Evolutionary conservation across 1,140 invertebrate genomes (phyloP).

Genomic region (Gerris buenoi): DNA sequence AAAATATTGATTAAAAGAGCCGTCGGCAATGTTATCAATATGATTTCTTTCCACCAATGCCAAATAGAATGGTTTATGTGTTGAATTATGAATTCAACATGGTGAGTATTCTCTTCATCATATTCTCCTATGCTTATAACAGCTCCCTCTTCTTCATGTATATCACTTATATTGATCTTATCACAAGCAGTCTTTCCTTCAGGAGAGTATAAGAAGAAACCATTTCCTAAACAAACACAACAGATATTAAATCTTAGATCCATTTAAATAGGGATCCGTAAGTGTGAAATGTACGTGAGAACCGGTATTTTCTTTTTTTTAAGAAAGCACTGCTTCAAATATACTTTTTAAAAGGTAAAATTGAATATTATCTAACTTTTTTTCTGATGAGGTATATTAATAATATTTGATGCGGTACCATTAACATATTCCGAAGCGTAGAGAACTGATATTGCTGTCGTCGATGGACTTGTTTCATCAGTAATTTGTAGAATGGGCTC

Average conservation of each 20-base stretch:
- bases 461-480: conserved; percentile 17
- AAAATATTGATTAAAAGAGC: conserved; percentile 44
- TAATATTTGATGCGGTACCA: no score
- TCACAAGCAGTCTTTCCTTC: conserved; percentile 23
- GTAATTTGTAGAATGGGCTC: conserved; percentile 16
- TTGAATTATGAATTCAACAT: conserved; percentile 34
- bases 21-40: conserved; percentile 47
- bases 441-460: conserved; percentile 46
- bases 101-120: conserved; percentile 28
- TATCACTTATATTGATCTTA: conserved; percentile 17
- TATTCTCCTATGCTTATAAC: conserved; percentile 18
- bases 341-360: no score
- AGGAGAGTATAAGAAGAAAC: conserved; percentile 46
- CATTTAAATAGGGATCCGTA: no score
- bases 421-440: conserved; percentile 55
- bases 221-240: conserved; percentile 35
- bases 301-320: no score
- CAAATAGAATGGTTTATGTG: conserved; percentile 52
- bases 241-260: conserved; percentile 14
- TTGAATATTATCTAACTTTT: no score
- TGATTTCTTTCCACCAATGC: conserved; percentile 71
- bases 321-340: no score
- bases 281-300: no score
- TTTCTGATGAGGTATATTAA: no score
- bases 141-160: conserved; percentile 22